A percentile compares a stretch with the other conserved stretches of the same genome.
phyloP scores from a whole-genome alignment of 53 echinoderm and acorn worm genomes.

The Hippasteria phrygiana region DNA sequence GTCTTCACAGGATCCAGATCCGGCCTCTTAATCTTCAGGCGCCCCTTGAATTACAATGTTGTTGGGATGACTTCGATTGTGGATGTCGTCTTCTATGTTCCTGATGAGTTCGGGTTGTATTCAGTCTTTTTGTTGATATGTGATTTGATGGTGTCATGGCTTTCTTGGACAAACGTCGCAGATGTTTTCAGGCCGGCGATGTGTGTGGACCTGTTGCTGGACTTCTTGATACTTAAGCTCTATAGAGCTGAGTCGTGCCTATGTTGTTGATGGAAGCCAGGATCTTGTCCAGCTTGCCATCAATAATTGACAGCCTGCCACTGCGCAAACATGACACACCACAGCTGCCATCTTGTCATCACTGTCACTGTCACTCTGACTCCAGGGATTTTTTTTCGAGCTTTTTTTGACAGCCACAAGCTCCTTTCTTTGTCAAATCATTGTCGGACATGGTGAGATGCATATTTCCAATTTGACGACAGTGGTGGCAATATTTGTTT shows the following conservation, averaged over 20 bases:
- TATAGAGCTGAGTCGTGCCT: background rate
- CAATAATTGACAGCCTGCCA: background rate
- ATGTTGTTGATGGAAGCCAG: background rate
- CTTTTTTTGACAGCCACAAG: background rate
- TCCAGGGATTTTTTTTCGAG: background rate
- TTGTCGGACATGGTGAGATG: constrained; percentile 11
- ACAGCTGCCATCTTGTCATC: constrained; percentile 12
- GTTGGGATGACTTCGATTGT: background rate
- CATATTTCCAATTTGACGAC: no score
- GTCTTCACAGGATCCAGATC: background rate
- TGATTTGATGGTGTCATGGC: no score
- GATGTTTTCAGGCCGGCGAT: background rate
- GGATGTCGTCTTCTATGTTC: background rate
- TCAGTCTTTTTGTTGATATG: background rate
- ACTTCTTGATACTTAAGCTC: background rate
- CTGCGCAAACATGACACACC: background rate
- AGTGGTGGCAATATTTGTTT: no score
- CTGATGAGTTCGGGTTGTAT: no score
- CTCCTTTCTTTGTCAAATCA: background rate
- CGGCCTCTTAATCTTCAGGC: background rate
- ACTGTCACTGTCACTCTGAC: background rate
- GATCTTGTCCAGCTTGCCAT: constrained; percentile 22
- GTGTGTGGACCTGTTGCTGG: background rate
- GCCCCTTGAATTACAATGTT: constrained; percentile 1
- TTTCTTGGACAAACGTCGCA: no score